Conservation (phyloP, 2,113 vertebrate genomes). For the Menura novaehollandiae region DNA sequence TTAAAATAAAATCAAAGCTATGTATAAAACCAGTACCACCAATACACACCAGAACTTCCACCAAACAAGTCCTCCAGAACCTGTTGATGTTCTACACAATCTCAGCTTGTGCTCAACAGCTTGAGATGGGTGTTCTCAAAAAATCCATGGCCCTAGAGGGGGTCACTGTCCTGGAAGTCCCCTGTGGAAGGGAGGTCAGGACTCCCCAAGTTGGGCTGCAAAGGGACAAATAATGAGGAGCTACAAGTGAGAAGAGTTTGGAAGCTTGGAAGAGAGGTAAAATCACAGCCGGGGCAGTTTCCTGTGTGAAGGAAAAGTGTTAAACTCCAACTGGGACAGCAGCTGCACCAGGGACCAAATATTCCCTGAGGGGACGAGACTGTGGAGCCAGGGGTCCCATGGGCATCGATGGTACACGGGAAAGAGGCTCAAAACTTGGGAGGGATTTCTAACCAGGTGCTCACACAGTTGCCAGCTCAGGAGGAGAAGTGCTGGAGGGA, state of each 20-base stretch:
- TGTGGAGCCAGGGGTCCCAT: background rate
- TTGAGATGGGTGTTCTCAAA: background rate
- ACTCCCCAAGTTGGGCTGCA: background rate
- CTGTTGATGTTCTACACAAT: rapidly evolving
- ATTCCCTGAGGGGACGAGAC: rapidly evolving
- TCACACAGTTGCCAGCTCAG: background rate
- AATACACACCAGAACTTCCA: background rate
- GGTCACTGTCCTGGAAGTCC: background rate
- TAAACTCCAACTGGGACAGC: background rate
- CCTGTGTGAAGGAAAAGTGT: background rate
- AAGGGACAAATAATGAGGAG: background rate
- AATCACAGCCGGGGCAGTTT: background rate
- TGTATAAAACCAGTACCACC: background rate
- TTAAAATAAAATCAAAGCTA: background rate
- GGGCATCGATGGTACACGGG: rapidly evolving
- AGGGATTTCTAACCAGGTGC: rapidly evolving
- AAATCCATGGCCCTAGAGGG: too few relatives aligned
- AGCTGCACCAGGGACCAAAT: background rate
- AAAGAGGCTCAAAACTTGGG: rapidly evolving
- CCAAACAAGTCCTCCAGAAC: background rate
- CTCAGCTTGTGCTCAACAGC: background rate
- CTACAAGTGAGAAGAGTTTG: background rate
- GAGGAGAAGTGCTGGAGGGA: background rate
- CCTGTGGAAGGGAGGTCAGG: background rate
- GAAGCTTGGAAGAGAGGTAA: background rate